Percentiles rank a stretch among this genome's conserved stretches.
Evolutionary conservation across 2,888 invertebrate species (phyloP).

Genomic region (Zygaena filipendulae): DNA sequence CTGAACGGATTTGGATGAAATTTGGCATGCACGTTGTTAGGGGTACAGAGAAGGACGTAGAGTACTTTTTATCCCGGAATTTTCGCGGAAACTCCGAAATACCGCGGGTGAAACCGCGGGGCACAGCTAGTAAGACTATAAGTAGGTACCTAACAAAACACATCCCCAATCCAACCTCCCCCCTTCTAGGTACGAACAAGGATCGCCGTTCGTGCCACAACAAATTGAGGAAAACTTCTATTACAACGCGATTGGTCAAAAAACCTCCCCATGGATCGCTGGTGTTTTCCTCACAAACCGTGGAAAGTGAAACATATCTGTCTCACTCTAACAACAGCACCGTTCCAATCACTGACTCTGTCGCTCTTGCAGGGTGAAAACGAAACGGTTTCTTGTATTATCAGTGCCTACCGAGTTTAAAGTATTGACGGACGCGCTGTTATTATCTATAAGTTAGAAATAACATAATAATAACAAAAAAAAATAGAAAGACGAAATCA

Average conservation of each 20-base stretch:
- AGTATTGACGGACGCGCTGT: constrained; percentile 55
- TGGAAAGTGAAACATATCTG: constrained; percentile 32
- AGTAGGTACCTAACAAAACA: too few relatives aligned
- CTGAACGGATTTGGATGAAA: too few relatives aligned
- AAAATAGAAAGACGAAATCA: too few relatives aligned
- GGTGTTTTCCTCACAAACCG: constrained; percentile 41
- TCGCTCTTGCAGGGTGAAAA: constrained; percentile 42
- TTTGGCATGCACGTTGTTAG: too few relatives aligned
- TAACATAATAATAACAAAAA: too few relatives aligned
- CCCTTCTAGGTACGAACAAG: too few relatives aligned
- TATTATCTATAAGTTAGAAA: too few relatives aligned
- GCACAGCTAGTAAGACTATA: too few relatives aligned
- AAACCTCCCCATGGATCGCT: constrained; percentile 28
- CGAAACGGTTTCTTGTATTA: constrained; percentile 26
- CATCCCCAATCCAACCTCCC: constrained; percentile 21
- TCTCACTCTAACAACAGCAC: constrained; percentile 27
- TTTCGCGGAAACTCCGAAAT: too few relatives aligned
- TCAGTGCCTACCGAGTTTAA: constrained; percentile 56
- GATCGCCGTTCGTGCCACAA: constrained; percentile 12
- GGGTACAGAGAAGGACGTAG: too few relatives aligned
- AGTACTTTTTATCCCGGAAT: too few relatives aligned
- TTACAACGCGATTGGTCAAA: constrained; percentile 41
- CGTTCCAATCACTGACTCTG: constrained; percentile 27
- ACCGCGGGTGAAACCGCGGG: too few relatives aligned
- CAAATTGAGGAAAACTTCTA: constrained; percentile 17